phyloP scores from a whole-genome alignment of 2,113 vertebrate species.

The Mastomys coucha region DNA sequence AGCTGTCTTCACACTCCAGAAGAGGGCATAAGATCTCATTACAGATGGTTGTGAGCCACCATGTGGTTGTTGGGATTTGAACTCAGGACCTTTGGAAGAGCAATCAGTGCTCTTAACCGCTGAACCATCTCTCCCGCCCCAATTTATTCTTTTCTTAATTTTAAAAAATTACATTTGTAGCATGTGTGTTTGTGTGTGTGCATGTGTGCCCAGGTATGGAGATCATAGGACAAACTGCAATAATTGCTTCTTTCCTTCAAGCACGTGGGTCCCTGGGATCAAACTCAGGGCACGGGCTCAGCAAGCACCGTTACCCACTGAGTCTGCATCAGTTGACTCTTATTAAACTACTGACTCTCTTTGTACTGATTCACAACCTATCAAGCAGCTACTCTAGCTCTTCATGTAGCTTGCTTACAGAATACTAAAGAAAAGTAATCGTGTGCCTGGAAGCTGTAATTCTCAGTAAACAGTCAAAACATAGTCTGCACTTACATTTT shows the following conservation, averaged over 20 bases:
- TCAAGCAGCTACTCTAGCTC: background rate
- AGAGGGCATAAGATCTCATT: no score
- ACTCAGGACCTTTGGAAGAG: no score
- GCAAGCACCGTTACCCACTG: background rate
- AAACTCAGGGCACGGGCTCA: background rate
- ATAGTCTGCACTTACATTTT: background rate
- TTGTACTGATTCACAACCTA: background rate
- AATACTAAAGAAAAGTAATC: background rate
- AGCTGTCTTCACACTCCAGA: no score
- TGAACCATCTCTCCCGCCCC: no score
- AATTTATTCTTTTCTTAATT: background rate
- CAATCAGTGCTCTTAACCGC: no score
- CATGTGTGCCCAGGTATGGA: background rate
- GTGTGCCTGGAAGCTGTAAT: background rate
- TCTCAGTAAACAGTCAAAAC: background rate
- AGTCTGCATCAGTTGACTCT: background rate
- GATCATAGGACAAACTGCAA: background rate
- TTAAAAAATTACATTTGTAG: background rate
- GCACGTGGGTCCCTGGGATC: background rate
- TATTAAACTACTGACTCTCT: background rate
- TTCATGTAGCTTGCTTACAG: background rate
- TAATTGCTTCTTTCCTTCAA: background rate
- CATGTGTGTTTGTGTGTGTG: background rate
- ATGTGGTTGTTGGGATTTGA: no score
- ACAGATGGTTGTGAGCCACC: no score